These are phyloP conservation scores for Charanyca ferruginea DNA, from an alignment of 2,888 invertebrate genomes.

Conservation along the genomic window DNA sequence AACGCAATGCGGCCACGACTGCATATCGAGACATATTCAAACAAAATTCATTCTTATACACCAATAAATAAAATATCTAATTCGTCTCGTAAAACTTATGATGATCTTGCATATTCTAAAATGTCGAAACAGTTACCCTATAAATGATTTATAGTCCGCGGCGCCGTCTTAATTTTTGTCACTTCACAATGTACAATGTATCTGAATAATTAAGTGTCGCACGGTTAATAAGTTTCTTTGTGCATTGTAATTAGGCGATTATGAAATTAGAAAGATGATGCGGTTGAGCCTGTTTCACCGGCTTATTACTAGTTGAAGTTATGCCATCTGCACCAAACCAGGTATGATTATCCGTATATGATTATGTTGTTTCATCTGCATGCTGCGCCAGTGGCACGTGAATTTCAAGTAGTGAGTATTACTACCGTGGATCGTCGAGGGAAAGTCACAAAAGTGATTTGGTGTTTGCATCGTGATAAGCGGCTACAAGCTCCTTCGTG, in stretches of 20 bases:
- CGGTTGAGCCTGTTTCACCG: slow-evolving; percentile 54
- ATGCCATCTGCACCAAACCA: slow-evolving; percentile 53
- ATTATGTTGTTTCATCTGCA: slow-evolving; percentile 61
- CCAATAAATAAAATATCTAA: slow-evolving; percentile 72
- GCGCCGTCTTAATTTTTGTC: slow-evolving; percentile 83
- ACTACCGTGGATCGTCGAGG: slow-evolving; percentile 69
- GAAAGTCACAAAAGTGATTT: slow-evolving; percentile 78
- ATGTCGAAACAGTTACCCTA: slow-evolving; percentile 83
- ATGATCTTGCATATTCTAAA: slow-evolving; percentile 82
- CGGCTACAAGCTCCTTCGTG: slow-evolving; percentile 79
- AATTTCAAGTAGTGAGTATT: slow-evolving; percentile 59
- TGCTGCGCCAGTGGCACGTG: slow-evolving; percentile 47
- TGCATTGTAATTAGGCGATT: slow-evolving; percentile 61
- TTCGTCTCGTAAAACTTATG: slow-evolving; percentile 54
- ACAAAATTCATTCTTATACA: slow-evolving; percentile 76
- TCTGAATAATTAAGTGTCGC: slow-evolving; percentile 77
- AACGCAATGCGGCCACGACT: slow-evolving; percentile 73
- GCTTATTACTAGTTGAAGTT: slow-evolving; percentile 53
- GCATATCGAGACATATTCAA: slow-evolving; percentile 63
- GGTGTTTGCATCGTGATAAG: slow-evolving; percentile 76
- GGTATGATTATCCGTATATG: slow-evolving; percentile 48
- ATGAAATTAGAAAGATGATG: slow-evolving; percentile 65
- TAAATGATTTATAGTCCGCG: slow-evolving; percentile 86
- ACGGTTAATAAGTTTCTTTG: slow-evolving; percentile 67
- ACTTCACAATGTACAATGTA: slow-evolving; percentile 82